phyloP scores from a whole-genome alignment of 2,797 vertebrate species.

The Pangasius sanitwongsei region DNA sequence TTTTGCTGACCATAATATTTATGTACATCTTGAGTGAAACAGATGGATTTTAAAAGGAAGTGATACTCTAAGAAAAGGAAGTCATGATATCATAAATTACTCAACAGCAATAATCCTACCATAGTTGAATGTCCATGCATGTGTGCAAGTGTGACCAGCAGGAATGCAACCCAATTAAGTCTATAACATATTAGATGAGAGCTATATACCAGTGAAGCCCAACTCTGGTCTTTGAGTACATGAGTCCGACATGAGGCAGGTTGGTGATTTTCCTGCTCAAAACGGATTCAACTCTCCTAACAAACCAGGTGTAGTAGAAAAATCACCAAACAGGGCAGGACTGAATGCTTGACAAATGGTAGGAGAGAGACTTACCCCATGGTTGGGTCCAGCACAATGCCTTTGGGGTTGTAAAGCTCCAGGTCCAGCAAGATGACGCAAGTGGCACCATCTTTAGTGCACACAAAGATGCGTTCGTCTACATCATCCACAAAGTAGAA shows the following conservation, averaged over 20 bases:
- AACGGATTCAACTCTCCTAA: background rate
- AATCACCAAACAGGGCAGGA: background rate
- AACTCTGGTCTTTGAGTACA: background rate
- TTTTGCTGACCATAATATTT: background rate
- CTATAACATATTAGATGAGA: background rate
- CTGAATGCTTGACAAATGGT: background rate
- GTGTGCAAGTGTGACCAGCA: background rate
- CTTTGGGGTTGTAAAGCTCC: slow-evolving; percentile 95
- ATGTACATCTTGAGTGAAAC: background rate
- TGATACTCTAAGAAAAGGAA: slow-evolving; percentile 13
- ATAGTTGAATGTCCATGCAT: background rate
- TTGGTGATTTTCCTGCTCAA: background rate
- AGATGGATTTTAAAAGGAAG: slow-evolving; percentile 26
- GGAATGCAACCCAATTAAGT: background rate
- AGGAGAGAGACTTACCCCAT: slow-evolving; percentile 84
- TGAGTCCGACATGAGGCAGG: background rate
- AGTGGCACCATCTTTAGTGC: slow-evolving; percentile 90
- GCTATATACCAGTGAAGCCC: background rate
- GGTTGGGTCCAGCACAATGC: slow-evolving; percentile 91
- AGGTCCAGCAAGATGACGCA: slow-evolving; percentile 94
- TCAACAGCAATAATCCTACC: background rate
- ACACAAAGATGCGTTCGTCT: slow-evolving; percentile 94
- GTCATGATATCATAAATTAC: background rate
- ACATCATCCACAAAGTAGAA: slow-evolving; percentile 98
- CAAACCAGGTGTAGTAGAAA: background rate